Percentiles rank a stretch among this genome's conserved stretches.
phyloP scores from a whole-genome alignment of 2,888 invertebrate species.

The Synanthedon formicaeformis region DNA sequence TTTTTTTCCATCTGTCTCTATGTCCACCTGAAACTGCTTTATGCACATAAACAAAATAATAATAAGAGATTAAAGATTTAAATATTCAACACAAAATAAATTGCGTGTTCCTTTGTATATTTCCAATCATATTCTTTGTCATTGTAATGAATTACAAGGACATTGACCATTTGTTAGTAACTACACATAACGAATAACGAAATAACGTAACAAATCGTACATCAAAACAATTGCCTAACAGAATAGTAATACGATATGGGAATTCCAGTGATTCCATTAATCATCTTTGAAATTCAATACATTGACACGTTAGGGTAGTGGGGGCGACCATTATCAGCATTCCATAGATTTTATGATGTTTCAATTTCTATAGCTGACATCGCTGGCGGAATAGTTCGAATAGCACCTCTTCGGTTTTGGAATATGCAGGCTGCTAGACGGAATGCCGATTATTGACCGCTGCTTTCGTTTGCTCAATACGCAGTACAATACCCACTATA shows the following conservation, averaged over 20 bases:
- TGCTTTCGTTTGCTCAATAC: background rate
- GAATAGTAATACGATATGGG: constrained; percentile 31
- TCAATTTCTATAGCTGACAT: constrained; percentile 41
- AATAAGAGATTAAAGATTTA: too few relatives aligned
- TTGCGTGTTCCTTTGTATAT: too few relatives aligned
- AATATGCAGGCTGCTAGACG: constrained; percentile 52
- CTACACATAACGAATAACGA: background rate
- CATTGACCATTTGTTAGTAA: too few relatives aligned
- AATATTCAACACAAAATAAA: too few relatives aligned
- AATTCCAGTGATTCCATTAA: constrained; percentile 59
- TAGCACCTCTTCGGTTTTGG: constrained; percentile 50
- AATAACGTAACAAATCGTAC: constrained; percentile 2
- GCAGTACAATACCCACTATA: too few relatives aligned
- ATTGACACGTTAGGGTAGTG: constrained; percentile 41
- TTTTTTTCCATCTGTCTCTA: too few relatives aligned
- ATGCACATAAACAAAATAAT: too few relatives aligned
- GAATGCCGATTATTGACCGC: constrained; percentile 38
- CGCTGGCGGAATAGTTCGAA: constrained; percentile 41
- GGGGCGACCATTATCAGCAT: constrained; percentile 38
- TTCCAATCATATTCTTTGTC: too few relatives aligned
- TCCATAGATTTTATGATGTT: constrained; percentile 54
- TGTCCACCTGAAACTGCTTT: too few relatives aligned
- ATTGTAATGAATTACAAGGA: too few relatives aligned
- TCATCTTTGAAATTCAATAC: constrained; percentile 67
- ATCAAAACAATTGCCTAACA: constrained; percentile 12